Base-by-base conservation (phyloP, 2,888 invertebrate genomes). In the Drosophila nigritarsus region DNA sequence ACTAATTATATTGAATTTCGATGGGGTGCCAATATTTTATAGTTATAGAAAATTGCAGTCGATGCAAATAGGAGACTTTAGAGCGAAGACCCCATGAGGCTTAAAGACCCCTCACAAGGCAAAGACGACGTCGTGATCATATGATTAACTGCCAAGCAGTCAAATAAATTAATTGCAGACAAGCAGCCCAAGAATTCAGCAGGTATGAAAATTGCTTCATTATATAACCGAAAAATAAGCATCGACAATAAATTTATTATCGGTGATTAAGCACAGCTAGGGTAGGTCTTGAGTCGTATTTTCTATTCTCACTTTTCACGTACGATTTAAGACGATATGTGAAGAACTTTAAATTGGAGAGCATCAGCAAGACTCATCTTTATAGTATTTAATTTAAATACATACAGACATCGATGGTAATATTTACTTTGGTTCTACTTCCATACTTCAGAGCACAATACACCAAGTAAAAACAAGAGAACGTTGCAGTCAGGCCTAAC, bases 1-100 rank as follows among this genome's bases (percentile, higher is more conserved):
- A 87, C 80, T 84, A 82, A 84, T 84, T 84, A 82, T 73, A 66
- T 73, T 78, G 54, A 73, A 64, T 75, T 73, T 69, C 74, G 73
- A 72, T 51, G 48, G 53, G 38, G 51, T 34, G 59, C 30, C 54
- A 68, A 49, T 49, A 64, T 75, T 81, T 77, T 69, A 79, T 74
- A 62, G 68, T 62, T 48, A 29, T 29, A 53, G 48, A 38, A 49
- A 59, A 53, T 38, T 54, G 42, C 60, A 51, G 63, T 51, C 45
- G 48, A 67, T 73, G 65, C 54, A 65, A 65, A 65, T 51, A 18
- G n/a, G 59, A 55, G 15, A 60, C 48, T 38, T 51, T 8, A 6
- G 45, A 51, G 29, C 49, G 18, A 20, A 58, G 82, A 88, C 88
- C 80, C 68, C 83, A 75, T 82, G 86, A 65, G 54, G 86, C 61